Percentiles rank a stretch among this genome's conserved stretches.
Conservation (phyloP, 2,113 vertebrate genomes). For the Probosciger aterrimus region DNA sequence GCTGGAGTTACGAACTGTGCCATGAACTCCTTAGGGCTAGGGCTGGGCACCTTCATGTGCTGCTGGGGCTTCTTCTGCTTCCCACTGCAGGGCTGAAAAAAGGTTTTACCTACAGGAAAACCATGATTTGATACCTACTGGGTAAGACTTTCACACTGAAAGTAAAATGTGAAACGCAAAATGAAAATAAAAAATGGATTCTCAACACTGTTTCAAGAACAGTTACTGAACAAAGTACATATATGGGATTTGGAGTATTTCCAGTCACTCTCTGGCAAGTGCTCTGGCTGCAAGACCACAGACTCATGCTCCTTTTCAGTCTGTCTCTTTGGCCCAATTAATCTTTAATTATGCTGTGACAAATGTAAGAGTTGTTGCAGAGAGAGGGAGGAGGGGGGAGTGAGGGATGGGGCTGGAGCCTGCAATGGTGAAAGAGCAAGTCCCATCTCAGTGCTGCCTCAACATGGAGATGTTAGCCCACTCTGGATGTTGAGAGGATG, state of each 20-base stretch:
- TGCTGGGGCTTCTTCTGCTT: background rate
- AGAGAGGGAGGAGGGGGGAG: background rate
- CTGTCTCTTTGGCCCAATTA: background rate
- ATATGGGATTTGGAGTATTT: background rate
- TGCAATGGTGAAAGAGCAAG: background rate
- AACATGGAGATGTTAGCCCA: background rate
- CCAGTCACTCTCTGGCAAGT: background rate
- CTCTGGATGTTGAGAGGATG: background rate
- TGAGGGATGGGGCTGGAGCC: background rate
- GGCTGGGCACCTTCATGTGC: rapidly evolving
- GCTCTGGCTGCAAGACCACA: background rate
- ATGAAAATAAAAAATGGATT: background rate
- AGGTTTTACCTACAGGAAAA: background rate
- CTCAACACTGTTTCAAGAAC: background rate
- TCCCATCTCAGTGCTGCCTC: background rate
- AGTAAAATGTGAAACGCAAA: background rate
- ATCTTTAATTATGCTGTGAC: background rate
- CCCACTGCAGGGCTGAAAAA: background rate
- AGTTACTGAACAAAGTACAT: background rate
- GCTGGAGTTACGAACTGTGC: background rate
- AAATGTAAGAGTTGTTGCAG: background rate
- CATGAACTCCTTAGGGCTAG: background rate
- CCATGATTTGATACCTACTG: background rate
- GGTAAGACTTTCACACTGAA: background rate
- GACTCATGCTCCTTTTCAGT: background rate